Evolutionary conservation across 2,888 invertebrate genomes (phyloP).

Genomic region (Alviniconcha strummeri): DNA sequence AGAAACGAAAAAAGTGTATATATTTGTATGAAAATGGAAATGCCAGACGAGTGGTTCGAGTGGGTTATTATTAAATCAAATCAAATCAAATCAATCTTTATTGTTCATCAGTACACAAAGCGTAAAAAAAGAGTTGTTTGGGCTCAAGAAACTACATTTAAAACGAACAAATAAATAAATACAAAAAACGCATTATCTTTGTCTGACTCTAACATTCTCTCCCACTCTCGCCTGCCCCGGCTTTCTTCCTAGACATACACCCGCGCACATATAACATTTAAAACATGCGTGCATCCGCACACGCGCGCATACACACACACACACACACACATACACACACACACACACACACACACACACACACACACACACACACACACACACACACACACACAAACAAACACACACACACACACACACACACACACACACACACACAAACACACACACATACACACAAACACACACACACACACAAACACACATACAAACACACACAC

Average conservation of each 20-base stretch:
- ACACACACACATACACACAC: constrained; percentile 8
- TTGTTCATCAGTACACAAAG: no score
- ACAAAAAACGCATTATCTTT: neutral
- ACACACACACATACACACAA: constrained; percentile 10
- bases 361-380: constrained; percentile 10
- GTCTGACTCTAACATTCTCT: neutral
- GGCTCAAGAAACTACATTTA: no score
- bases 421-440: constrained; percentile 7
- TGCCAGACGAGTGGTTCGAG: no score
- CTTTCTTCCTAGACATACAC: no score
- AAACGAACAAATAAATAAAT: no score
- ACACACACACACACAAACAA: neutral
- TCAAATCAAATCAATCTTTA: neutral
- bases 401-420: constrained; percentile 18
- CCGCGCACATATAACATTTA: no score
- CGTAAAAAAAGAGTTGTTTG: no score
- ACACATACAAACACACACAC: constrained; percentile 5
- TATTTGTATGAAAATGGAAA: no score
- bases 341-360: constrained; percentile 18
- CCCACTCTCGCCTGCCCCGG: neutral
- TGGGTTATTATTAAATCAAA: neutral
- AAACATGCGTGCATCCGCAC: no score
- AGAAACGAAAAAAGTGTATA: no score
- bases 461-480: neutral
- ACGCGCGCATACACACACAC: neutral